Base-by-base conservation (phyloP, 2,797 vertebrate species). In the Poecilia gillii region DNA sequence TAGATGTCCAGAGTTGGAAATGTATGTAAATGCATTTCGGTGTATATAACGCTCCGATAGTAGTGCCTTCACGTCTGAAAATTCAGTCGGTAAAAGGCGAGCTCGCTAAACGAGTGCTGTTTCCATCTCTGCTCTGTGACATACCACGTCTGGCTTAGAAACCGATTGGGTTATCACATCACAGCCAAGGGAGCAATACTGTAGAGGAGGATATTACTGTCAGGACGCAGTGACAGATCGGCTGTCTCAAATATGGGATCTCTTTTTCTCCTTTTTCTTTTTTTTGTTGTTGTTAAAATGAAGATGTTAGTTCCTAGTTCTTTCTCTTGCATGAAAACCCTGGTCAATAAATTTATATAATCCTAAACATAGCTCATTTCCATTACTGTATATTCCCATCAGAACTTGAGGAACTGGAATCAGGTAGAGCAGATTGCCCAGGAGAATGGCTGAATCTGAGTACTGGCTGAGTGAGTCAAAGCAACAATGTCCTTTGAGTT, bases 151-250 rank as follows among this genome's bases (percentile, higher is more conserved):
- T 90, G 88, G 81, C 88, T 85, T 85, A 83, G 86, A 83, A 84
- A 88, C 59, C 74, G 79, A 91, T 86, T 85, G 90, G 90, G 74
- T 90, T 86, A 89, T 92, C 93, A 88, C 89, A 90, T 90, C 92
- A 79, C 86, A 91, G 88, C 88, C 90, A 78, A 79, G 91, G 92
- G 90, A 93, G 92, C 90, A 86, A 91, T 91, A 85, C 79, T 89
- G 87, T 88, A 87, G 91, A 88, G 88, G 88, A 92, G 91, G 89
- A 94, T 94, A 92, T 94, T 93, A 92, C 89, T 92, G 93, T 93
- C 90, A 91, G 87, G 80, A 81, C 78, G 72, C 84, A 85, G 84
- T 91, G 91, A 94, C 90, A 83, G 89, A 94, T 91, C 86, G 86
- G 75, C 82, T 76, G 88, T 81, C 77, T 90, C 82, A 78, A 73